phyloP scores from a whole-genome alignment of 2,797 vertebrate species.

The Ammospiza maritima region DNA sequence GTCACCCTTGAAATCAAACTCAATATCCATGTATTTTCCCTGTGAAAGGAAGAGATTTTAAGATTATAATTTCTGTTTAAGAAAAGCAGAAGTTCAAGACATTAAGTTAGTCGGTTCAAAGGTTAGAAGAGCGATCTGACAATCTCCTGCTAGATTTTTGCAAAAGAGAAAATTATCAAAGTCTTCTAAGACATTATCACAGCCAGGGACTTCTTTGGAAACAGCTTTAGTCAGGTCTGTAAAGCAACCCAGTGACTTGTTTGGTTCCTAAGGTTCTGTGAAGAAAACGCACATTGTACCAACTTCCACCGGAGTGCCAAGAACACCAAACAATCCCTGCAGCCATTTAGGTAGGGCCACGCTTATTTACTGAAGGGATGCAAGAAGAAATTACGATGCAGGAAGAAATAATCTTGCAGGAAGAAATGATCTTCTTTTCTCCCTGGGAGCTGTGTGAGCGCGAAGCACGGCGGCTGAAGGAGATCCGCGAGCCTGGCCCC shows the following conservation, averaged over 20 bases:
- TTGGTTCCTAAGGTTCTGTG: background rate
- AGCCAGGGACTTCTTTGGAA: background rate
- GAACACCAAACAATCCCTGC: background rate
- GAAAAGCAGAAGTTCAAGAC: background rate
- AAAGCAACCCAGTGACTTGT: background rate
- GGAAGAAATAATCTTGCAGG: background rate
- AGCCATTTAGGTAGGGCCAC: background rate
- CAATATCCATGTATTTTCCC: conserved; percentile 99
- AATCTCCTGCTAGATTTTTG: background rate
- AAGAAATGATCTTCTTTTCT: background rate
- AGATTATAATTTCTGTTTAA: background rate
- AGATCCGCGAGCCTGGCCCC: background rate
- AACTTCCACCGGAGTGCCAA: background rate
- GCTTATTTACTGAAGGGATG: background rate
- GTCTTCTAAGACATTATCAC: background rate
- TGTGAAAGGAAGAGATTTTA: conserved; percentile 73
- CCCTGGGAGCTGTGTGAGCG: accelerated
- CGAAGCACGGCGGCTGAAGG: background rate
- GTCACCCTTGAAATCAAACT: conserved; percentile 99
- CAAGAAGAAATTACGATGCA: too few relatives aligned
- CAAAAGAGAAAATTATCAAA: background rate
- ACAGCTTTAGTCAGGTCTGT: background rate
- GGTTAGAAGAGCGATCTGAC: background rate
- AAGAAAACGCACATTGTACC: accelerated
- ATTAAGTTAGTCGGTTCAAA: background rate